Conservation (phyloP, 1,140 invertebrate genomes). For the Cyphomyrmex costatus region DNA sequence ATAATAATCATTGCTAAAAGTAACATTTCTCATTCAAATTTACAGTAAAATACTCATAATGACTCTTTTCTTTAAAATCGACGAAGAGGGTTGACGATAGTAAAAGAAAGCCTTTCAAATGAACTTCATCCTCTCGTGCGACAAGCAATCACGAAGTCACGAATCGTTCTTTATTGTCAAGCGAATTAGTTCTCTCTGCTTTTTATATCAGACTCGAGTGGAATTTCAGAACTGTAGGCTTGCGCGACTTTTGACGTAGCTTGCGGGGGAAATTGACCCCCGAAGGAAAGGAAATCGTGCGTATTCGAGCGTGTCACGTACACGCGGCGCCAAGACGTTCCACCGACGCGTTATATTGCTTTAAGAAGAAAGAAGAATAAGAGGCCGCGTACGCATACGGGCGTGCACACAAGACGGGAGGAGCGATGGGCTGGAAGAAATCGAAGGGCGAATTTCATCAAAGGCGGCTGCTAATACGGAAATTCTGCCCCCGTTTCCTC, state of each 20-base stretch:
- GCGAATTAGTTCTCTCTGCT: conserved; percentile 15
- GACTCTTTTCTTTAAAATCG: background rate
- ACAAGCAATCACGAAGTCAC: background rate
- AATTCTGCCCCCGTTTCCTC: conserved; percentile 29
- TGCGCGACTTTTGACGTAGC: conserved; percentile 46
- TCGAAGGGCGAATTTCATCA: conserved; percentile 67
- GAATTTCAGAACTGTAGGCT: conserved; percentile 27
- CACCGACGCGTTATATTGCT: conserved; percentile 46
- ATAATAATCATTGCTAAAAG: background rate
- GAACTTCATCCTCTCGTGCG: background rate
- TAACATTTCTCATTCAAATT: background rate
- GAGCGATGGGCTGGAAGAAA: conserved; percentile 65
- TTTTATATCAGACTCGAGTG: conserved; percentile 10
- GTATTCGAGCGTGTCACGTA: conserved; percentile 59
- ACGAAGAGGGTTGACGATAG: background rate
- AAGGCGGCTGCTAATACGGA: conserved; percentile 55
- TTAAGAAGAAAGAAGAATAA: conserved; percentile 45
- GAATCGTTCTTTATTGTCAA: conserved; percentile 27
- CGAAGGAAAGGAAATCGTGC: conserved; percentile 46
- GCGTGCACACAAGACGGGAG: conserved; percentile 22
- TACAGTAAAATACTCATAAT: background rate
- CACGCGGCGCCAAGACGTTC: conserved; percentile 54
- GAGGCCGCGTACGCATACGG: conserved; percentile 27
- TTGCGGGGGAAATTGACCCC: conserved; percentile 45
- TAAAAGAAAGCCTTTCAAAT: background rate